These are phyloP conservation scores for Saccostrea echinata DNA, from an alignment of 1,140 invertebrate species.

Conservation along the genomic window DNA sequence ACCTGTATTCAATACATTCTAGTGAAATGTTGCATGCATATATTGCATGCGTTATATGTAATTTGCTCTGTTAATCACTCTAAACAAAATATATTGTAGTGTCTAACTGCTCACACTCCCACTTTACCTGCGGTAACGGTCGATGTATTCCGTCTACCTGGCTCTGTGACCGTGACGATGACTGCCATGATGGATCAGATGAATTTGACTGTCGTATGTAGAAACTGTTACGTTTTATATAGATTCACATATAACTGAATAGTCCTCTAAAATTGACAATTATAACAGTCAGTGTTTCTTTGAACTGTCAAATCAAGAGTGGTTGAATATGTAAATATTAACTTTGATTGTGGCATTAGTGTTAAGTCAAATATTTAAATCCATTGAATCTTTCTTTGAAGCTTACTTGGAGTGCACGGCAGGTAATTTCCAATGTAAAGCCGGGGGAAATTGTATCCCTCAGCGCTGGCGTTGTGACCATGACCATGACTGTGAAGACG, in stretches of 20 bases:
- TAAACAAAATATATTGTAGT: not conserved
- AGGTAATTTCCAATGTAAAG: conserved; percentile 94
- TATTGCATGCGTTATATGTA: too few species aligned
- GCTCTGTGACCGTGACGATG: conserved; percentile 95
- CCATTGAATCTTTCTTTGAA: conserved; percentile 40
- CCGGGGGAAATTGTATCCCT: conserved; percentile 67
- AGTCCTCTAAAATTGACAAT: too few species aligned
- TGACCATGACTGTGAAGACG: conserved; percentile 78
- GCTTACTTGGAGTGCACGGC: conserved; percentile 72
- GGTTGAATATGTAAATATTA: too few species aligned
- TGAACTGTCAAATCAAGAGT: too few species aligned
- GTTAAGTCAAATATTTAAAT: too few species aligned
- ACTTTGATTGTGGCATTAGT: too few species aligned
- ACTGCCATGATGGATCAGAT: conserved; percentile 98
- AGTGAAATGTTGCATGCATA: too few species aligned
- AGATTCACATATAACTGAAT: too few species aligned
- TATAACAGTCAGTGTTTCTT: too few species aligned
- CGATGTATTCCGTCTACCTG: conserved; percentile 96
- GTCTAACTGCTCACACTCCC: not conserved
- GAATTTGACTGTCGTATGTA: conserved; percentile 66
- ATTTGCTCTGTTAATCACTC: too few species aligned
- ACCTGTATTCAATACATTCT: too few species aligned
- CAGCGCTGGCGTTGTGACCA: conserved; percentile 66
- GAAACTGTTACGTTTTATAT: not conserved
- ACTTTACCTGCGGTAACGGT: conserved; percentile 81